These are phyloP conservation scores for Myotis planiceps DNA, from an alignment of 2,797 vertebrate genomes.

Conservation along the genomic window DNA sequence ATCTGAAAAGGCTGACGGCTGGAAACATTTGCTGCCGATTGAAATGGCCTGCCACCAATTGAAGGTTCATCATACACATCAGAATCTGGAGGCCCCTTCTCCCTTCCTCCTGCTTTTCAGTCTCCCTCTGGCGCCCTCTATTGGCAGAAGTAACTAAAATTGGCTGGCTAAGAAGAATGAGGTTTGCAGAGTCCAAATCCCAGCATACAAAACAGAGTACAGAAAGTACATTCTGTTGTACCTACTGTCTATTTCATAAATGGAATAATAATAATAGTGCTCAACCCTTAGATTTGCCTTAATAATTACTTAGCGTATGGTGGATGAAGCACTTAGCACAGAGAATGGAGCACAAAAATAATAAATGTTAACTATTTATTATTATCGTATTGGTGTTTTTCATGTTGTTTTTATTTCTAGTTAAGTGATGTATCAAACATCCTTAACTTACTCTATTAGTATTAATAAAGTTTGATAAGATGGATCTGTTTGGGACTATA, in stretches of 20 bases:
- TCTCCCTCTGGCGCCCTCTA: neutral
- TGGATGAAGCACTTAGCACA: neutral
- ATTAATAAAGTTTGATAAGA: neutral
- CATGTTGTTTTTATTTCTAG: constrained; percentile 23
- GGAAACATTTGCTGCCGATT: neutral
- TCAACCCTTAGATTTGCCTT: neutral
- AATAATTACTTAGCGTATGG: neutral
- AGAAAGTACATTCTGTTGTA: neutral
- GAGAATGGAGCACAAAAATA: neutral
- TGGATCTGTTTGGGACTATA: neutral
- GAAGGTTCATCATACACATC: neutral
- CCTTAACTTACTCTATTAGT: neutral
- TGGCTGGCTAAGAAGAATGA: neutral
- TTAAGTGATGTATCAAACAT: neutral
- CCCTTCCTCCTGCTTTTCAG: neutral
- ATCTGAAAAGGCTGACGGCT: neutral
- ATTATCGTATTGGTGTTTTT: neutral
- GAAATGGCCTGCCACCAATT: neutral
- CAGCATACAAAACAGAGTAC: neutral
- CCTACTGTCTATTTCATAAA: neutral
- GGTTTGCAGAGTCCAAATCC: neutral
- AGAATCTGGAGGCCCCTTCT: neutral
- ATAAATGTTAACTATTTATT: neutral
- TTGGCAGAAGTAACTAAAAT: neutral
- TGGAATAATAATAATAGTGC: neutral